Base-by-base conservation (phyloP, 2,888 invertebrate species). In the Lasioglossum zephyrum region DNA sequence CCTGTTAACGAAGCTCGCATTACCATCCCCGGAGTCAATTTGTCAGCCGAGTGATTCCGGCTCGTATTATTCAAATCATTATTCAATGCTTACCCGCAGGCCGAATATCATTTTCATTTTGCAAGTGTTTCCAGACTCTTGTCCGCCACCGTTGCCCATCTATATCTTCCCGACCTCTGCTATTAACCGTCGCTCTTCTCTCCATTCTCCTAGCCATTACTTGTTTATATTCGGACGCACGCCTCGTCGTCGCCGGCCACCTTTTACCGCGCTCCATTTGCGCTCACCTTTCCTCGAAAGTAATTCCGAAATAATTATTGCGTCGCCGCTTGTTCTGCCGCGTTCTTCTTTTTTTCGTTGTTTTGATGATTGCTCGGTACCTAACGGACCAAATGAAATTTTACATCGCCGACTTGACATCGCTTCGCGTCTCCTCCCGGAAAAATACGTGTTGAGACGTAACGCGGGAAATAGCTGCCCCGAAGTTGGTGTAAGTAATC, bases 181-280 rank as follows among this genome's bases (percentile, higher is more conserved):
- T 57, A 84, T 84, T 73, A 82, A 83, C 83, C 26, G 26, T 18
- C 36, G 0, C 60, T 31, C 31, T 73, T 36, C 66, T 36, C 22
- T 11, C 70, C 31, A 26, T 76, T 73, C 44, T 36, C 76, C 47
- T 31, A 44, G 57, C 77, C 66, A 82, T 83, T 83, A 83, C 76
- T 66, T 39, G 82, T 53, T 76, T 77, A 63, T 44, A 53, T 76
- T 76, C 73, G 76, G 22, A 76, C 83, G 36, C 83, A 57, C 76
- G 73, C 8, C 26, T n/a, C 39, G 4, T 53, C 44, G 73, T 60
- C 74, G 77, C 49, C 31, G 73, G 41, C 74, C 77, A 80, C 79
- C 79, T 79, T 82, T 84, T 78, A 73, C 63, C 77, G 79, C 81
- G 79, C 81, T 73, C 87, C 75, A 87, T 87, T 87, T 87, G 77